phyloP scores from a whole-genome alignment of 2,113 vertebrate species.

The Nannobrachium achirus region DNA sequence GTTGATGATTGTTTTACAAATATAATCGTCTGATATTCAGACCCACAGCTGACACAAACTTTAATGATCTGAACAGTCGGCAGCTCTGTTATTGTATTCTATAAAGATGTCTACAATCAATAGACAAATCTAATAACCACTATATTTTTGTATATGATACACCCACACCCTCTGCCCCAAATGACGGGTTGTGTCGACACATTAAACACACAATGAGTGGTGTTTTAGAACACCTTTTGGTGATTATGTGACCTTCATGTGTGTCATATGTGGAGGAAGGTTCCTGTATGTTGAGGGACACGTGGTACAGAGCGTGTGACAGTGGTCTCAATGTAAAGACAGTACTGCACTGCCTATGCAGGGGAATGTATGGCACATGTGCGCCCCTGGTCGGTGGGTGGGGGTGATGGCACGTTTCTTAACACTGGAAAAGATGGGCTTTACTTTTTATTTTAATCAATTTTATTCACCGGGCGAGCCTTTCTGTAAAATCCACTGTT shows the following conservation, averaged over 20 bases:
- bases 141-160: no score
- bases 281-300: slow-evolving; percentile 44
- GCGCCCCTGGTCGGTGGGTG: neutral
- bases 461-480: no score
- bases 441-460: no score
- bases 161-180: neutral
- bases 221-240: neutral
- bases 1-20: neutral
- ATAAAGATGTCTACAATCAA: neutral
- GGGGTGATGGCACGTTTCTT: no score
- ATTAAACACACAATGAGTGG: neutral
- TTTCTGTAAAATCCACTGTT: no score
- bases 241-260: slow-evolving; percentile 66
- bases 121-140: neutral
- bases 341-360: neutral
- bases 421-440: no score
- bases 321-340: slow-evolving; percentile 18
- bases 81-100: neutral
- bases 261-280: slow-evolving; percentile 37
- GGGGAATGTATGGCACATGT: neutral
- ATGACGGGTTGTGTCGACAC: neutral
- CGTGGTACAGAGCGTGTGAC: slow-evolving; percentile 52
- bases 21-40: neutral
- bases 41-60: neutral
- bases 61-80: neutral